Evolutionary conservation across 2,888 invertebrate species (phyloP), one percentile per base, ranked within the genome.

Genomic region (Plusia festucae): DNA sequence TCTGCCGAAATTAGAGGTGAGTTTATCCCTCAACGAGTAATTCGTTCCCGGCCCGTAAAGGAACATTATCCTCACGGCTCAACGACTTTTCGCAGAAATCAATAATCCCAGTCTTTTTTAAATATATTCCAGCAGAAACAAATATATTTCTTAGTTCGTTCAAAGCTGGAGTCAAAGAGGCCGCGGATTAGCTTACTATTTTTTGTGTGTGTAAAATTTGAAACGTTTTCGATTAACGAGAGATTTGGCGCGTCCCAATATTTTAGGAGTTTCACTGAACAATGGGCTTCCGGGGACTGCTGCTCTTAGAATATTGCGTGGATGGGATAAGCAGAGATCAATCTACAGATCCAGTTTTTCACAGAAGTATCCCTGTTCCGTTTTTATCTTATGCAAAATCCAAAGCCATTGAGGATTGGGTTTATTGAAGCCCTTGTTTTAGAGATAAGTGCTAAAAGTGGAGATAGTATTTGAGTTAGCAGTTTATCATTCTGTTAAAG

Each of bases 21-120:
- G 91, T 93, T 93, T 91, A 94, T 93, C 92, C 94, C 85, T 92
- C 89, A 89, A 79, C 91, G 91, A 88, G 90, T 94, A 94, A 93
- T 93, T 91, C 91, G 89, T 91, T 91, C 91, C 82, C 89, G 89
- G 88, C 79, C 90, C 88, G 88, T 88, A 90, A 89, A 87, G 87
- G 88, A 90, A 89, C 90, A 93, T 93, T 93, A 93, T 92, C 90
- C 91, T 86, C 86, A 87, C 89, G 88, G 89, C 86, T 81, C 87
- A 87, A 82, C 87, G 88, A 88, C 77, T 91, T 88, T 93, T 93
- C 95, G 81, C 73, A 88, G 95, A 95, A 94, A 92, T 92, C 92
- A 91, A 91, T 94, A 93, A 95, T 92, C 94, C 90, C 71, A 75
- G 81, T 86, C 85, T 90, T 94, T 93, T 93, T 94, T 90, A 90